Conservation (phyloP, 1,140 invertebrate species). For the Lysiphlebus fabarum region DNA sequence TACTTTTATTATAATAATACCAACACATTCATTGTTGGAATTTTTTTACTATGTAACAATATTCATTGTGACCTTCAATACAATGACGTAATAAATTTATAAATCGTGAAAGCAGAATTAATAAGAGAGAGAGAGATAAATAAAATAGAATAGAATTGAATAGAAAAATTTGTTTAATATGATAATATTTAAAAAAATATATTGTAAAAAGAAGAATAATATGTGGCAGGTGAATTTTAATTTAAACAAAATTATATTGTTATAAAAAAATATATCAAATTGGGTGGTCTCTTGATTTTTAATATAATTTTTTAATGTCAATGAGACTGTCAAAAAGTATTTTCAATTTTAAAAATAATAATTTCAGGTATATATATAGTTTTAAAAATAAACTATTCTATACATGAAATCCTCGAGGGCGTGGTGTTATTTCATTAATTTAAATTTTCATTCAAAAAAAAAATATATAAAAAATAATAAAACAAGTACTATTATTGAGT, state of each 20-base stretch:
- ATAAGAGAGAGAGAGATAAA: slow-evolving; percentile 6
- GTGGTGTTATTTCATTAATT: neutral
- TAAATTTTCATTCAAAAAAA: too few relatives aligned
- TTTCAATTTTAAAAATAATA: too few relatives aligned
- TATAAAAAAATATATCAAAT: neutral
- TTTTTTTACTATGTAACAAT: neutral
- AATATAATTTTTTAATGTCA: too few relatives aligned
- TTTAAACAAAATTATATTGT: slow-evolving; percentile 7
- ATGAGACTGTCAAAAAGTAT: too few relatives aligned
- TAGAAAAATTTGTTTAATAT: neutral
- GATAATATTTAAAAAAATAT: too few relatives aligned
- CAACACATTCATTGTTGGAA: neutral
- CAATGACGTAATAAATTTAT: slow-evolving; percentile 2
- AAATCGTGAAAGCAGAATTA: slow-evolving; percentile 12
- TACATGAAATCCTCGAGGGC: neutral
- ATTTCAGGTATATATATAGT: neutral
- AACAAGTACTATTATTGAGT: too few relatives aligned
- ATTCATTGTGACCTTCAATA: slow-evolving; percentile 5
- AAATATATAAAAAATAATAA: too few relatives aligned
- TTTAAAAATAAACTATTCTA: neutral
- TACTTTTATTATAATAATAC: neutral
- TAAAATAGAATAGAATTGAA: slow-evolving; percentile 3
- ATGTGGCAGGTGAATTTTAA: slow-evolving; percentile 8
- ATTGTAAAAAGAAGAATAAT: neutral
- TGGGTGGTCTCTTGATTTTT: slow-evolving; percentile 11